Evolutionary conservation across 2,888 invertebrate genomes (phyloP), one percentile per base, ranked within the genome.

Genomic region (Priocnemis perturbator): DNA sequence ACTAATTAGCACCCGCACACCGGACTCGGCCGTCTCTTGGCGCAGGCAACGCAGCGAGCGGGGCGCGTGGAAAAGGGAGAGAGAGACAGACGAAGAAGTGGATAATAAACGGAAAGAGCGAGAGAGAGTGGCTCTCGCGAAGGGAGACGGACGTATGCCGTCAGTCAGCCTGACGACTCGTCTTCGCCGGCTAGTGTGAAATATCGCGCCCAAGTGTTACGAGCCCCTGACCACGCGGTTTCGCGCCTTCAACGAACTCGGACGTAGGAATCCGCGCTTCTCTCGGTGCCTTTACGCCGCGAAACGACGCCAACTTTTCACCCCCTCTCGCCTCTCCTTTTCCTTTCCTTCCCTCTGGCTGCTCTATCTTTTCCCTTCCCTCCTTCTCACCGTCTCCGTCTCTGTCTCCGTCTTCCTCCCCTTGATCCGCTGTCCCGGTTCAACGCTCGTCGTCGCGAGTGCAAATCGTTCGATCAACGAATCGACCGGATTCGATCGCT

Each of bases 131-230:
- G 60, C 58, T 63, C 69, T 56, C 50, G 71, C 44, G 58, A 65
- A 80, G 74, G 76, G 76, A 84, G 81, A 81, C 74, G 78, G 75
- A 71, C 78, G 77, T 79, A 77, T 77, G 74, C 70, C 73, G 75
- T 64, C 75, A 68, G 70, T 74, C 79, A 73, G 78, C 73, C 74
- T 65, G 69, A 37, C 67, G 68, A 59, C 70, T 69, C 74, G 78
- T 81, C 79, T 85, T 86, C 87, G 74, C 85, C 83, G 82, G 78
- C 84, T 88, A 88, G 89, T 89, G 89, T 88, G 89, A 89, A 89
- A 89, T 89, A 89, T 89, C 89, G 86, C 89, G 89, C 84, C 88
- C 87, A 87, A 87, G 89, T 89, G 89, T 87, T 87, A 89, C 86
- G 84, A 87, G 83, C 69, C 55, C 55, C 26, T 67, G 76, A 64